phyloP scores from a whole-genome alignment of 2,888 invertebrate species.

The Cybosia mesomella region DNA sequence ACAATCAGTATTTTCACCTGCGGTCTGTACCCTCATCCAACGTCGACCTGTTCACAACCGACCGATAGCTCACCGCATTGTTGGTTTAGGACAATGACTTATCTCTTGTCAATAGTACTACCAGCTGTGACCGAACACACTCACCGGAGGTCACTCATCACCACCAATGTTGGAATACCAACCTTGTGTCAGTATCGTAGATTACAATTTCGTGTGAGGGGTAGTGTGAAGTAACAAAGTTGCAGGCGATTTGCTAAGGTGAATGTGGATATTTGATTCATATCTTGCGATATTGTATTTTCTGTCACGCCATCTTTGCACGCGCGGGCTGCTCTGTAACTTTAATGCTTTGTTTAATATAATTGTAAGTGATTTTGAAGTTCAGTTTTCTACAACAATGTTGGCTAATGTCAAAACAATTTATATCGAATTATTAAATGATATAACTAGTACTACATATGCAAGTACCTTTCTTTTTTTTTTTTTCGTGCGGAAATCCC shows the following conservation, averaged over 20 bases:
- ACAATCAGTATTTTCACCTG: slow-evolving; percentile 5
- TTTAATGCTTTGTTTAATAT: slow-evolving; percentile 8
- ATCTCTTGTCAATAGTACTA: slow-evolving; percentile 50
- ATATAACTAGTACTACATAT: too few species aligned
- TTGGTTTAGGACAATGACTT: slow-evolving; percentile 51
- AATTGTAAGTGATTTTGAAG: neutral
- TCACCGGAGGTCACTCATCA: slow-evolving; percentile 29
- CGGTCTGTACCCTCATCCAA: neutral
- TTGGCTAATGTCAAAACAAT: neutral
- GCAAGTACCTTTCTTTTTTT: too few species aligned
- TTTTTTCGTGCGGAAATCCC: too few species aligned
- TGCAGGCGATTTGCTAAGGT: slow-evolving; percentile 54
- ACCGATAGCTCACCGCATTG: slow-evolving; percentile 48
- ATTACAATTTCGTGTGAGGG: slow-evolving; percentile 28
- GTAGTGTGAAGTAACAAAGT: slow-evolving; percentile 31
- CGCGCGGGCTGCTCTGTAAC: neutral
- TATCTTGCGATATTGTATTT: slow-evolving; percentile 62
- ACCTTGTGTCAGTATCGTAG: slow-evolving; percentile 31
- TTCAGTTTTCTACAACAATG: neutral
- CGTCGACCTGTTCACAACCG: neutral
- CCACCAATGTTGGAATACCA: slow-evolving; percentile 24
- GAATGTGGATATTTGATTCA: slow-evolving; percentile 59
- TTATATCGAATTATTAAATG: neutral
- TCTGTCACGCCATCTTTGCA: slow-evolving; percentile 40
- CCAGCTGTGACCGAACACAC: slow-evolving; percentile 41